Evolutionary conservation across 2,888 invertebrate species (phyloP).

Genomic region (Empis stercorea): DNA sequence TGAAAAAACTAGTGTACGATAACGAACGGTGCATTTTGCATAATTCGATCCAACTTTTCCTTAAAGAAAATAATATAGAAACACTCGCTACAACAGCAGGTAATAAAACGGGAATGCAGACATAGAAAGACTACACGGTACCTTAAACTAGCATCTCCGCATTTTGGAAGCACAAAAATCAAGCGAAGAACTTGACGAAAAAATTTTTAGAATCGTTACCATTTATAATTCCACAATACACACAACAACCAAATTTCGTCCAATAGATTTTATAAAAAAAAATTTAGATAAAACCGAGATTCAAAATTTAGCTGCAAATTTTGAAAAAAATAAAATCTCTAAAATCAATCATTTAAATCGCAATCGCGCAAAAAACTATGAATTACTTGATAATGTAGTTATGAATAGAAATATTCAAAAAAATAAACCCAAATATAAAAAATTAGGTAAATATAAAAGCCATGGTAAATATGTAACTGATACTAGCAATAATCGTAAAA

Average conservation of each 20-base stretch:
- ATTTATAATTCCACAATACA: not conserved
- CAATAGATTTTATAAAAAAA: not conserved
- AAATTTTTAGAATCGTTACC: not conserved
- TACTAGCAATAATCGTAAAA: no score
- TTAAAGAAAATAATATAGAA: constrained; percentile 5
- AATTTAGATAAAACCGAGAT: not conserved
- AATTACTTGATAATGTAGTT: no score
- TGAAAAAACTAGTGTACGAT: constrained; percentile 7
- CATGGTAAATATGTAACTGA: no score
- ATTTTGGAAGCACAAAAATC: not conserved
- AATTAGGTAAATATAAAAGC: no score
- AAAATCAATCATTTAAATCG: no score
- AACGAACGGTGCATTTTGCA: constrained; percentile 4
- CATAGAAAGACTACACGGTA: constrained; percentile 4
- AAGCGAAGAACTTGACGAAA: not conserved
- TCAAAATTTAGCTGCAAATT: no score
- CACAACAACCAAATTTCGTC: not conserved
- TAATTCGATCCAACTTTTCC: constrained; percentile 3
- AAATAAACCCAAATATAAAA: no score
- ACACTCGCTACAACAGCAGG: constrained; percentile 2
- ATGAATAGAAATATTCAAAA: no score
- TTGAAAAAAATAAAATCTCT: no score
- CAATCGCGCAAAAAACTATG: no score
- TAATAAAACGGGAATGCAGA: not conserved
- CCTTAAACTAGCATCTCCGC: constrained; percentile 6